These are phyloP conservation scores for Asteroscopus sphinx DNA, from an alignment of 2,888 invertebrate species.

Conservation along the genomic window DNA sequence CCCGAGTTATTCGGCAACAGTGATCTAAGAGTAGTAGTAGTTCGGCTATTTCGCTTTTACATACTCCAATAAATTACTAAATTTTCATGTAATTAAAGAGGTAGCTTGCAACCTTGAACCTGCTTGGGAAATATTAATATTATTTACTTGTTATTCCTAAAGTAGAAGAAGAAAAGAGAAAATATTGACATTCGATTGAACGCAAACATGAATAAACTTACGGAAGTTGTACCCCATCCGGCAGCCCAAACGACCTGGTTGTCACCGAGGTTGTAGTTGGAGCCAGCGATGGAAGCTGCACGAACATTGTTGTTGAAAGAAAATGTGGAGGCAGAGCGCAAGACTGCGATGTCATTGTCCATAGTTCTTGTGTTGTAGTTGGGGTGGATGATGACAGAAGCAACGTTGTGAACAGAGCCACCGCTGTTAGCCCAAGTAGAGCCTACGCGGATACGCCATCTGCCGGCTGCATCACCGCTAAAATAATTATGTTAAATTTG, in stretches of 20 bases:
- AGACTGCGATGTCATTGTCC: slow-evolving; percentile 64
- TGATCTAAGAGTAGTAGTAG: too few relatives aligned
- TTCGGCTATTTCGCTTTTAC: too few relatives aligned
- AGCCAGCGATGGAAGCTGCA: slow-evolving; percentile 64
- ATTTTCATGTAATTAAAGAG: too few relatives aligned
- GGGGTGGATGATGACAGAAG: slow-evolving; percentile 52
- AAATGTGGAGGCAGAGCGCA: slow-evolving; percentile 54
- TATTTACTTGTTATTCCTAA: too few relatives aligned
- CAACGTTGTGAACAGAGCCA: slow-evolving; percentile 54
- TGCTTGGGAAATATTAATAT: too few relatives aligned
- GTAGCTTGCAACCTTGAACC: too few relatives aligned
- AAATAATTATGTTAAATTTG: slow-evolving; percentile 1
- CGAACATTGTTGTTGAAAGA: slow-evolving; percentile 45
- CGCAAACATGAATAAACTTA: slow-evolving; percentile 50
- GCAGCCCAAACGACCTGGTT: slow-evolving; percentile 68
- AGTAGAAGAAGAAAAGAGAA: too few relatives aligned
- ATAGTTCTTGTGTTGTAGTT: slow-evolving; percentile 42
- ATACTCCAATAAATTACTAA: too few relatives aligned
- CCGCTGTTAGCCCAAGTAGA: slow-evolving; percentile 64
- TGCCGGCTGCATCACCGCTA: slow-evolving; percentile 50
- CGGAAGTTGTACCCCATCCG: slow-evolving; percentile 69
- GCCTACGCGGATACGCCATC: slow-evolving; percentile 63
- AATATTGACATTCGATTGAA: too few relatives aligned
- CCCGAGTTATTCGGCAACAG: too few relatives aligned
- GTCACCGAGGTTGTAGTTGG: slow-evolving; percentile 65